Evolutionary conservation across 2,113 vertebrate species (phyloP).

Genomic region (Alethe castanea): DNA sequence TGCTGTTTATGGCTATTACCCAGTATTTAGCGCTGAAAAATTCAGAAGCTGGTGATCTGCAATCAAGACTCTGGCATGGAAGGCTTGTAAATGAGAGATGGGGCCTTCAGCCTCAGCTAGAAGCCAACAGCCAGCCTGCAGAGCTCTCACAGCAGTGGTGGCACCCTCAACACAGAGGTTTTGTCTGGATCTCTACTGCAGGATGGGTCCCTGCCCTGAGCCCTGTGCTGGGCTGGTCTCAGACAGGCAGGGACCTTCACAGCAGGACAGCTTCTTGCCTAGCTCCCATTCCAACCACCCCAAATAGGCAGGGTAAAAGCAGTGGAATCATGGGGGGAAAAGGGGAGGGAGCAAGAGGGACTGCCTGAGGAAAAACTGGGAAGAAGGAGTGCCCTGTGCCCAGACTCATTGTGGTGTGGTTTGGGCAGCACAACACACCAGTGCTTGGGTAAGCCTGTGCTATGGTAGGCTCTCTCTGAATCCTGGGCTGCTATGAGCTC

Average conservation of each 20-base stretch:
- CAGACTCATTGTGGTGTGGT: rapidly evolving
- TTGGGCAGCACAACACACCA: not conserved
- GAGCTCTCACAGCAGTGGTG: not conserved
- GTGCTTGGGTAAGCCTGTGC: too few species aligned
- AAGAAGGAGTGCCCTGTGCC: not conserved
- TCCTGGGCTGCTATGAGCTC: not conserved
- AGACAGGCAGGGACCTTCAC: not conserved
- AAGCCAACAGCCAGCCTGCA: not conserved
- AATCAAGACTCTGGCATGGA: not conserved
- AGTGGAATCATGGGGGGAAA: too few species aligned
- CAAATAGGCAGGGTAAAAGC: not conserved
- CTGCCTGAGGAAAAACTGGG: not conserved
- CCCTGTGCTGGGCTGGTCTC: not conserved
- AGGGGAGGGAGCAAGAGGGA: rapidly evolving
- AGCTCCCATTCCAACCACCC: not conserved
- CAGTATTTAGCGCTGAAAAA: not conserved
- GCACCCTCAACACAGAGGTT: not conserved
- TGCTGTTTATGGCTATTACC: not conserved
- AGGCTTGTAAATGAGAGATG: not conserved
- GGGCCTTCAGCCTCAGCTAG: not conserved
- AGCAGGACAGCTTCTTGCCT: not conserved
- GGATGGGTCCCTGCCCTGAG: not conserved
- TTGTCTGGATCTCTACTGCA: not conserved
- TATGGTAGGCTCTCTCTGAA: not conserved
- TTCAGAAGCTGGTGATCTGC: not conserved